Base-by-base conservation (phyloP, 2,888 invertebrate species). In the Dicyrtomina minuta region DNA sequence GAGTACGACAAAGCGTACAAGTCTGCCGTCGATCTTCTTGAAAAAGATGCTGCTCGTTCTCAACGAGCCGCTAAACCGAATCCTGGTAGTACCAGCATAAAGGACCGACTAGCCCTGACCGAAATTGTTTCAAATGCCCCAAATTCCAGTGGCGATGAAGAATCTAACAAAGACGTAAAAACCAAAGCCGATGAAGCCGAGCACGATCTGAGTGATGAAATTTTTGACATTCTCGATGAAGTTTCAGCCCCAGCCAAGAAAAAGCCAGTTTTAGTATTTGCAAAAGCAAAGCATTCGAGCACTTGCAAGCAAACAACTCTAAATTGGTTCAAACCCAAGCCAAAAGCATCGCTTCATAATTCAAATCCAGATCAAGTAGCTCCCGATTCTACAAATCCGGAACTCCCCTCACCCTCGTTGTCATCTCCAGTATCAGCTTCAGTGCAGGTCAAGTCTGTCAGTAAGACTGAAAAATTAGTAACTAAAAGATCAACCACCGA, bases 91-190 rank as follows among this genome's bases (percentile, higher is more conserved):
- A 27, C 3, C 12, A 53, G 53, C 15, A 22, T 10, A 2, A 20
- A 66, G 41, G 44, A 68, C 13, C 58, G 75, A 41, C 62, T 60
- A 27, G 73, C 73, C 13, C 51, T 75, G n/a, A 64, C 65, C 43
- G 75, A 75, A 73, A 70, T 75, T 3, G 12, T 70, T n/a, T 13
- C 68, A 39, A 75, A 75, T 59, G 20, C n/a, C 8, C 10, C 41
- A 5, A 4, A 12, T 58, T 15, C 46, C 13, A 46, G 46, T 5
- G 8, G 1, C 15, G 22, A 53, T 20, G 15, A 17, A 26, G 13
- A n/a, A 13, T 2, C 20, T 3, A 27, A 24, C 44, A 43, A 44
- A 15, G 33, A 65, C 12, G n/a, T 26, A 2, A 58, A 27, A 1
- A 27, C 17, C 58, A 26, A 15, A 49, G n/a, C 33, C 6, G n/a